Evolutionary conservation across 2,113 vertebrate species (phyloP), one percentile per base, ranked within the genome.

Genomic region (Clupea harengus): DNA sequence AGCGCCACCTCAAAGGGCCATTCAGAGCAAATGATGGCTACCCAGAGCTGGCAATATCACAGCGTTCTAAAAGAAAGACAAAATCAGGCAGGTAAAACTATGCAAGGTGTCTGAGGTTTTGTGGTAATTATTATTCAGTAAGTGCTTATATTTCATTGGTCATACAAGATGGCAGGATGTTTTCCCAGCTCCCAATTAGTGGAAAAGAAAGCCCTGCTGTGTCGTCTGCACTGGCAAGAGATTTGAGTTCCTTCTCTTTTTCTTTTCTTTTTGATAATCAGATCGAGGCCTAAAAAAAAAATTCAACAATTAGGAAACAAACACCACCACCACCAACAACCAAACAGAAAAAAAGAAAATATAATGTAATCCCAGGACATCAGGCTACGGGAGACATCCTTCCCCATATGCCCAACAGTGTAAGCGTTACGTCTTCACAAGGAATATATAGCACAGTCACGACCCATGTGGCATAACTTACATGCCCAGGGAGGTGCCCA

Each of bases 91-190:
- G 72, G 10, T 44, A 78, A 20, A 78, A 39, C 72, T 39, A 78
- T 32, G 28, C 28, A 75, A 78, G 72, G 72, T 78, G 72, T 17
- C 32, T 78, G 72, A 78, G 72, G 72, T 78, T 78, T 78, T 78
- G 72, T 78, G 72, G 72, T 78, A 78, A 78, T 44, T 88, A 91
- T 92, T 54, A 89, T 92, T 91, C 92, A 86, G 82, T 92, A 93
- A 93, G 92, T 93, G 93, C 92, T 92, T 84, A 86, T 90, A 78
- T 78, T 78, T 78, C 72, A 78, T 78, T 78, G 72, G 72, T 78
- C 72, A 78, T 78, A 78, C 72, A 39, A 78, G 72, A 78, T 44
- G 72, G 72, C 72, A 78, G 72, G 72, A 78, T 78, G 32, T 78
- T 32, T 78, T 2, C 28, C 72, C 4, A 78, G 72, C 72, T 39